Conservation (phyloP, 2,113 vertebrate genomes). For the Paramormyrops kingsleyae region DNA sequence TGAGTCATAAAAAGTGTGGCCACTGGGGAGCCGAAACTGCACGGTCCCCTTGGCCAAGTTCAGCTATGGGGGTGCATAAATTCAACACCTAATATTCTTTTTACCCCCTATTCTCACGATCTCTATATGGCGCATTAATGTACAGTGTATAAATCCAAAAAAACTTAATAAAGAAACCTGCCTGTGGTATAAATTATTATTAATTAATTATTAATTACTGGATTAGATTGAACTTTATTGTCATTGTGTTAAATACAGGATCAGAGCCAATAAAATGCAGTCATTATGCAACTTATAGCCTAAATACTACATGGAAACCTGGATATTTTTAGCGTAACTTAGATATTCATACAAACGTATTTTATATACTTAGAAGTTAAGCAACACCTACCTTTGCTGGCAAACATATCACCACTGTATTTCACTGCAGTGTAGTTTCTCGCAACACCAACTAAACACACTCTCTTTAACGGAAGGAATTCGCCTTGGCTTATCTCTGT, state of each 20-base stretch:
- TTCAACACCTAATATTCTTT: background rate
- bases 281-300: background rate
- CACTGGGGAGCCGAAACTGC: background rate
- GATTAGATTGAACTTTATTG: background rate
- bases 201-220: no score
- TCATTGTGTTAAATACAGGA: background rate
- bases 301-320: background rate
- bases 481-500: background rate
- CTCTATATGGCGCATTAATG: background rate
- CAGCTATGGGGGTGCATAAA: background rate
- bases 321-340: background rate
- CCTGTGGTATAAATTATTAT: background rate
- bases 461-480: background rate
- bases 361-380: background rate
- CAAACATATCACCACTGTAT: background rate
- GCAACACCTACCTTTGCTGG: background rate
- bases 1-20: background rate
- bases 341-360: background rate
- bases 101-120: background rate
- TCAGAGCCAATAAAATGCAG: background rate
- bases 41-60: background rate
- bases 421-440: background rate
- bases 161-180: background rate
- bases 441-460: background rate
- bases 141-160: background rate